phyloP scores from a whole-genome alignment of 2,888 invertebrate genomes.

The Polylopha cassiicola region DNA sequence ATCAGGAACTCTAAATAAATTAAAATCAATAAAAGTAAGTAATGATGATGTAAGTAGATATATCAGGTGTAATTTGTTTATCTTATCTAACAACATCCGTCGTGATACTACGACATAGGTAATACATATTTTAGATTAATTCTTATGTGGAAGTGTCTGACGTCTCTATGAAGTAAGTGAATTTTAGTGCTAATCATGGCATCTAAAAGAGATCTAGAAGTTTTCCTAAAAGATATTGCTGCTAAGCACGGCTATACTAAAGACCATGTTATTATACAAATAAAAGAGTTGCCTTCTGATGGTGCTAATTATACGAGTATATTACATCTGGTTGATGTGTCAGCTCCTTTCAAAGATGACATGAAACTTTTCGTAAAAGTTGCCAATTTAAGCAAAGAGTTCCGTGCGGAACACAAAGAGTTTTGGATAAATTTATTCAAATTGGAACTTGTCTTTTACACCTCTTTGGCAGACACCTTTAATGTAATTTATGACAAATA shows the following conservation, averaged over 20 bases:
- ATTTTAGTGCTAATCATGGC: no score
- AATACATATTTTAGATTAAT: no score
- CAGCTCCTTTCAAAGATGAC: conserved; percentile 11
- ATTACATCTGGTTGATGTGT: conserved; percentile 12
- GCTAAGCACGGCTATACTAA: not conserved
- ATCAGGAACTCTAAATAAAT: no score
- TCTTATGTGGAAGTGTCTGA: no score
- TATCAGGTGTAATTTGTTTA: no score
- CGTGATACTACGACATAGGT: no score
- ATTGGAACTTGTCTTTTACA: conserved; percentile 31
- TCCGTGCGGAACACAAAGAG: conserved; percentile 22
- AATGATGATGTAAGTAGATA: no score
- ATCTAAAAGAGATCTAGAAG: no score
- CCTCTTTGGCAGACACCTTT: conserved; percentile 26
- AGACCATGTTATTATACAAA: conserved; percentile 3
- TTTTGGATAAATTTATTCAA: conserved; percentile 21
- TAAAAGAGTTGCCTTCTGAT: conserved; percentile 12
- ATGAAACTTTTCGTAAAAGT: conserved; percentile 32
- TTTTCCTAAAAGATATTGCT: not conserved
- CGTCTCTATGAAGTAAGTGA: no score
- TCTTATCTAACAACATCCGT: no score
- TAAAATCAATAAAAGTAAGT: no score
- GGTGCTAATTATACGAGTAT: conserved; percentile 23
- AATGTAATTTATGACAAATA: conserved; percentile 28
- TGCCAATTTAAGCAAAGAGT: conserved; percentile 25